Evolutionary conservation across 2,797 vertebrate genomes (phyloP), one percentile per base, ranked within the genome.

Genomic region (Propithecus perrieri): DNA sequence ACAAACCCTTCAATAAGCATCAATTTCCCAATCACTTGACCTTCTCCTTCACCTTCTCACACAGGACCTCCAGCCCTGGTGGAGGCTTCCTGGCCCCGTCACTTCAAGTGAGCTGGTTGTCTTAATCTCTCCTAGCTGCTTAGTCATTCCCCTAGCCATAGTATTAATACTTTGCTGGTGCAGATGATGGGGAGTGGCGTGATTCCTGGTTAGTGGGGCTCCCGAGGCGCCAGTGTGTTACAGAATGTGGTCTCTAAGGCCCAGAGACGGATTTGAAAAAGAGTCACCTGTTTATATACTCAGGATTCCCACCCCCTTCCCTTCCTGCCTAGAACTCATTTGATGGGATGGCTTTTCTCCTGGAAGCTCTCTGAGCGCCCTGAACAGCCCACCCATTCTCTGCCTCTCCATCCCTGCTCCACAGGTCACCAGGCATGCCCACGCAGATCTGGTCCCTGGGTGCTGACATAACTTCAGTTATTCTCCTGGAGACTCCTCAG

Each of bases 81-180:
- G 26, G n/a, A 63, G 12, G 15, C 6, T 61, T 38, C 22, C 17
- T 30, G 43, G 46, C 11, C 12, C 24, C 0, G 0, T 22, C 46
- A 38, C 41, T 4, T 50, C 2, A 1, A 1, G 28, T 14, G 61
- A 65, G 28, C 33, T 48, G 10, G 20, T 22, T 22, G 20, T 30
- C 55, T n/a, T 24, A 15, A 10, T 65, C 41, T 74, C 30, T 75
- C 55, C 38, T 50, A 72, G n/a, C 12, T n/a, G 61, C 41, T 50
- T n/a, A 33, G n/a, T 48, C n/a, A 63, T 22, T 13, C 24, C 18
- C 43, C 20, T 3, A 18, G 50, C 7, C 17, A 7, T 2, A 33
- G 12, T 0, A 55, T 22, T 7, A 2, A 55, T 55, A 30, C 50
- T 55, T 33, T 35, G 33, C 7, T 43, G 33, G 26, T 50, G 43